Evolutionary conservation across 2,888 invertebrate species (phyloP).

Genomic region (Hofmannophila pseudospretella): DNA sequence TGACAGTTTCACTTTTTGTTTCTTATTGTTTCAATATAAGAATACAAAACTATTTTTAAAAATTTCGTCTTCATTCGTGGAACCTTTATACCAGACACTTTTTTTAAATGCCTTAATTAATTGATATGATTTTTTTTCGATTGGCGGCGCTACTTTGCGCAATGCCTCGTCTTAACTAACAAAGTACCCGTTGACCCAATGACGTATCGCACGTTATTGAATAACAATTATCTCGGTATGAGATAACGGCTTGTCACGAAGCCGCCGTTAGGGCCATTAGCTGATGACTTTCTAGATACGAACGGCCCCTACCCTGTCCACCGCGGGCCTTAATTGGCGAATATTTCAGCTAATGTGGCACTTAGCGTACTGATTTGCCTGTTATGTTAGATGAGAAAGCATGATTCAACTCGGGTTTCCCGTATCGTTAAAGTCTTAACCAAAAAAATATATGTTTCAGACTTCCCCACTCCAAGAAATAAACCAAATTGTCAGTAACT

Average conservation of each 20-base stretch:
- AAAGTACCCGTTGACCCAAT: background rate
- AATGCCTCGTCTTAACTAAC: background rate
- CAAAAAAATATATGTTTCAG: too few relatives aligned
- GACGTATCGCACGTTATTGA: conserved; percentile 17
- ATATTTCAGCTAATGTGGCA: conserved; percentile 33
- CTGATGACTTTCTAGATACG: conserved; percentile 48
- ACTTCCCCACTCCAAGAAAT: too few relatives aligned
- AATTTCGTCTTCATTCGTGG: too few relatives aligned
- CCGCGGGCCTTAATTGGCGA: conserved; percentile 39
- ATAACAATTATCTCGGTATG: conserved; percentile 25
- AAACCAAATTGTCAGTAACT: too few relatives aligned
- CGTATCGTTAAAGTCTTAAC: too few relatives aligned
- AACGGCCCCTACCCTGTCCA: conserved; percentile 37
- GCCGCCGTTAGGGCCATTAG: conserved; percentile 32
- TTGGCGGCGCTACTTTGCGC: too few relatives aligned
- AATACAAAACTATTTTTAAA: too few relatives aligned
- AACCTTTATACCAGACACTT: too few relatives aligned
- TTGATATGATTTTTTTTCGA: too few relatives aligned
- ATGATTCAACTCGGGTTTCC: background rate
- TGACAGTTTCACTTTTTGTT: too few relatives aligned
- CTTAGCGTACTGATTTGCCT: background rate
- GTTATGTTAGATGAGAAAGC: background rate
- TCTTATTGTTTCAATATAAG: too few relatives aligned
- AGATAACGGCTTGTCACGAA: conserved; percentile 22
- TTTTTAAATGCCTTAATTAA: too few relatives aligned